Percentiles rank a stretch among this genome's conserved stretches.
These are phyloP conservation scores for Cygnus buccinator DNA, from an alignment of 2,113 vertebrate species.

Conservation along the genomic window DNA sequence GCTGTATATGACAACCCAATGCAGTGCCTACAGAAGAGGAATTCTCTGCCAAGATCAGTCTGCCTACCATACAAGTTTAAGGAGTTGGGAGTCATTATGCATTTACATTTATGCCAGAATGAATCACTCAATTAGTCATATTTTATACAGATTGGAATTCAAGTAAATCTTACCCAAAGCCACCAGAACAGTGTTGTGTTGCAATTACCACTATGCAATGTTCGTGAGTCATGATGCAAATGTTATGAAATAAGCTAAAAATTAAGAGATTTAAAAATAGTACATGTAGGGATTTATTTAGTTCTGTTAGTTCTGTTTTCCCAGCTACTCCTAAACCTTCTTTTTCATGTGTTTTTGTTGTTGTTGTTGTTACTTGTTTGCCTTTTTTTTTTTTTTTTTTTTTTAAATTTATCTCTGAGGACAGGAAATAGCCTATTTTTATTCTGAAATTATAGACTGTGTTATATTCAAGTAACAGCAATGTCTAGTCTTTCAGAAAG, in stretches of 20 bases:
- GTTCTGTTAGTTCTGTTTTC: neutral
- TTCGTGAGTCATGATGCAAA: neutral
- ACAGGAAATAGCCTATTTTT: constrained; percentile 3
- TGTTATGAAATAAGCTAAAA: constrained; percentile 21
- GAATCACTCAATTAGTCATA: constrained; percentile 21
- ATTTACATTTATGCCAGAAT: neutral
- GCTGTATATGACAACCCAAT: neutral
- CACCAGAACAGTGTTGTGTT: neutral
- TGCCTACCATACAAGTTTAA: neutral
- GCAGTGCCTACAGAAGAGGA: neutral
- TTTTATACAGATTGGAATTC: neutral
- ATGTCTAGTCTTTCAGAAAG: constrained; percentile 12
- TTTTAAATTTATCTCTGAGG: constrained; percentile 1
- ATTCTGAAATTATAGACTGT: constrained; percentile 27
- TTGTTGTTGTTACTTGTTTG: neutral
- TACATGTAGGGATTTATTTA: neutral
- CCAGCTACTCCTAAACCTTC: neutral
- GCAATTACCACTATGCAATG: neutral
- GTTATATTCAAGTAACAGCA: neutral
- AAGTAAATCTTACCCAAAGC: neutral
- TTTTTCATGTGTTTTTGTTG: neutral
- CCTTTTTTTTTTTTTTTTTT: too few relatives aligned
- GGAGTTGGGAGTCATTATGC: neutral
- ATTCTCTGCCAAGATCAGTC: neutral
- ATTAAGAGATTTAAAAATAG: neutral